Evolutionary conservation across 1,140 invertebrate genomes (phyloP).

Genomic region (Aphaenogaster ashmeadi): DNA sequence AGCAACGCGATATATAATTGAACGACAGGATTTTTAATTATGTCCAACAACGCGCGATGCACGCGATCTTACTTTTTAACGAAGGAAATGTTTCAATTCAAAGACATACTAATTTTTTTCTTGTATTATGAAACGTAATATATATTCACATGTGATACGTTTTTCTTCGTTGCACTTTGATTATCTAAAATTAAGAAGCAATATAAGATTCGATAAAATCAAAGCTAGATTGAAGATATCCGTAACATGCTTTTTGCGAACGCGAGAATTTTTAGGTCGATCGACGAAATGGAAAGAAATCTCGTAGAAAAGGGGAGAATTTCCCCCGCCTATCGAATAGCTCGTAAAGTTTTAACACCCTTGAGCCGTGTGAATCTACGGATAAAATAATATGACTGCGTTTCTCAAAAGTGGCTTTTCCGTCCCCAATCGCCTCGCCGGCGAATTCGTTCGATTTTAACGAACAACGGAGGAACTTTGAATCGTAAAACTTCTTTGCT

Average conservation of each 20-base stretch:
- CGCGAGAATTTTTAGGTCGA: constrained; percentile 38
- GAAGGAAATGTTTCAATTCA: not conserved
- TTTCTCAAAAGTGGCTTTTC: constrained; percentile 68
- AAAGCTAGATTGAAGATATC: constrained; percentile 16
- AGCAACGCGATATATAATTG: not conserved
- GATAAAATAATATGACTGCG: constrained; percentile 69
- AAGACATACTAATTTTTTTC: not conserved
- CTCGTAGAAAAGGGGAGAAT: constrained; percentile 29
- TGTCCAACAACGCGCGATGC: not conserved
- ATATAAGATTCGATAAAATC: not conserved
- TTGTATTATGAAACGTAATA: not conserved
- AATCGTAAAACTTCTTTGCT: constrained; percentile 66
- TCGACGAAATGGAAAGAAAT: constrained; percentile 27
- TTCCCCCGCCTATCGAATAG: constrained; percentile 13
- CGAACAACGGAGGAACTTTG: constrained; percentile 65
- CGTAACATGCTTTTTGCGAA: constrained; percentile 3
- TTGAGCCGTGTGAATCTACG: constrained; percentile 41
- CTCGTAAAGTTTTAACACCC: constrained; percentile 73
- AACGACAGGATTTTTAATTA: constrained; percentile 1
- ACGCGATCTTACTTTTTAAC: constrained; percentile 11
- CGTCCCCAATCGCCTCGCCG: constrained; percentile 17
- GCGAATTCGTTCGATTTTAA: constrained; percentile 69
- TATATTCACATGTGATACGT: not conserved
- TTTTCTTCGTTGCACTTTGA: not conserved
- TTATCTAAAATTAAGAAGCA: constrained; percentile 15